phyloP scores from a whole-genome alignment of 2,113 vertebrate species.

The Actinemys pallida region DNA sequence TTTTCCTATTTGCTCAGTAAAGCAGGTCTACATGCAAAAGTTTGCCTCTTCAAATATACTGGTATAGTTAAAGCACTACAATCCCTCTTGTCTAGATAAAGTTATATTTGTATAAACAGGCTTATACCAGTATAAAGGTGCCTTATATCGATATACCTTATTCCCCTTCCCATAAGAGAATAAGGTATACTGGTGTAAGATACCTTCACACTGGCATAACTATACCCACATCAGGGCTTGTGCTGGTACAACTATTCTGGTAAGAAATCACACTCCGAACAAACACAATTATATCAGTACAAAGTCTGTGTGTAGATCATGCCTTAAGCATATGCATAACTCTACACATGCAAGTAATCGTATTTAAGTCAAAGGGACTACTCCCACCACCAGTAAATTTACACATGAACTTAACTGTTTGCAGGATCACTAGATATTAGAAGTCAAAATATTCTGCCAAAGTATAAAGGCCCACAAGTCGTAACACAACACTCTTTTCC shows the following conservation, averaged over 20 bases:
- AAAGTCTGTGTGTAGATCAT: not conserved
- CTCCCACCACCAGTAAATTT: not conserved
- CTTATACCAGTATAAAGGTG: not conserved
- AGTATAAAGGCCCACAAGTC: not conserved
- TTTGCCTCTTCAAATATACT: not conserved
- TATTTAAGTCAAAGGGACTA: not conserved
- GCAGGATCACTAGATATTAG: not conserved
- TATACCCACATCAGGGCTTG: not conserved
- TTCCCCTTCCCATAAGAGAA: not conserved
- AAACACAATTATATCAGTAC: not conserved
- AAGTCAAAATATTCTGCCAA: not conserved
- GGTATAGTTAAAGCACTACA: not conserved
- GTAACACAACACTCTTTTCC: not conserved
- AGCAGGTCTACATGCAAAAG: not conserved
- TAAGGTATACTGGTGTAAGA: not conserved
- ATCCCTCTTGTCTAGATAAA: not conserved
- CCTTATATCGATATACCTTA: fast-evolving
- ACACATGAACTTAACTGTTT: not conserved
- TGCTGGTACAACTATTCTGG: not conserved
- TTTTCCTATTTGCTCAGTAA: not conserved
- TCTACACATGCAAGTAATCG: not conserved
- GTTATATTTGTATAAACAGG: not conserved
- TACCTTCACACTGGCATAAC: not conserved
- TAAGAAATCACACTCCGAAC: not conserved
- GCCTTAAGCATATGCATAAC: not conserved